Percentiles rank a stretch among this genome's conserved stretches.
phyloP scores from a whole-genome alignment of 1,140 invertebrate species.

The Elymnias hypermnestra region DNA sequence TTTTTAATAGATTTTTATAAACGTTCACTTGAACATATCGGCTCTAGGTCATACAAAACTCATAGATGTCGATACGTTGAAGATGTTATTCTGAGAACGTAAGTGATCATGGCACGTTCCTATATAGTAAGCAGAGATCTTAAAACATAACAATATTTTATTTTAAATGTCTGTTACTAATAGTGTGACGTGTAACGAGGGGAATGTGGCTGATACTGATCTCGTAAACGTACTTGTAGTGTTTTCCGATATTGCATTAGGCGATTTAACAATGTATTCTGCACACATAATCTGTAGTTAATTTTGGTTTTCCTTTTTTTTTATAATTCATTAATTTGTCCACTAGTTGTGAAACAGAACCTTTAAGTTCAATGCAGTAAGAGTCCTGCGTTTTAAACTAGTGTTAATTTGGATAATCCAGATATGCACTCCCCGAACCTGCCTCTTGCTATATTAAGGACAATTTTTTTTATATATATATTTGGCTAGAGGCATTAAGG shows the following conservation, averaged over 20 bases:
- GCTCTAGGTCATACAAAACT: too few species aligned
- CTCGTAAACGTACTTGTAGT: slow-evolving; percentile 10
- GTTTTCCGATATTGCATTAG: slow-evolving; percentile 18
- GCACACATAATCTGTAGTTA: slow-evolving; percentile 48
- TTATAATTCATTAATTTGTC: slow-evolving; percentile 26
- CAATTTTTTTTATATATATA: too few species aligned
- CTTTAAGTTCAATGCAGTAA: slow-evolving; percentile 20
- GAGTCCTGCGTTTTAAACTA: slow-evolving; percentile 24
- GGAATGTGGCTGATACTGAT: slow-evolving; percentile 43
- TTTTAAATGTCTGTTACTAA: slow-evolving; percentile 17
- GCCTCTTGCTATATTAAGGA: not conserved
- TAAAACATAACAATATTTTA: not conserved
- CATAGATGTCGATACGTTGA: too few species aligned
- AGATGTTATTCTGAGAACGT: too few species aligned
- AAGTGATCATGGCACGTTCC: not conserved
- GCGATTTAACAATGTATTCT: slow-evolving; percentile 52
- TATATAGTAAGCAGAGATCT: slow-evolving; percentile 1
- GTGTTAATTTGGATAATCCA: slow-evolving; percentile 67
- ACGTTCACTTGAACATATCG: too few species aligned
- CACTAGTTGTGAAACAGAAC: slow-evolving; percentile 25
- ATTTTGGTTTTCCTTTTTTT: slow-evolving; percentile 4
- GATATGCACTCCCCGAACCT: slow-evolving; percentile 44
- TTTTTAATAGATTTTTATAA: too few species aligned
- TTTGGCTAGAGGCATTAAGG: too few species aligned
- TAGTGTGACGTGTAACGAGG: slow-evolving; percentile 50